These are phyloP conservation scores for Syrista parreyssii DNA, from an alignment of 2,888 invertebrate species.

Conservation along the genomic window DNA sequence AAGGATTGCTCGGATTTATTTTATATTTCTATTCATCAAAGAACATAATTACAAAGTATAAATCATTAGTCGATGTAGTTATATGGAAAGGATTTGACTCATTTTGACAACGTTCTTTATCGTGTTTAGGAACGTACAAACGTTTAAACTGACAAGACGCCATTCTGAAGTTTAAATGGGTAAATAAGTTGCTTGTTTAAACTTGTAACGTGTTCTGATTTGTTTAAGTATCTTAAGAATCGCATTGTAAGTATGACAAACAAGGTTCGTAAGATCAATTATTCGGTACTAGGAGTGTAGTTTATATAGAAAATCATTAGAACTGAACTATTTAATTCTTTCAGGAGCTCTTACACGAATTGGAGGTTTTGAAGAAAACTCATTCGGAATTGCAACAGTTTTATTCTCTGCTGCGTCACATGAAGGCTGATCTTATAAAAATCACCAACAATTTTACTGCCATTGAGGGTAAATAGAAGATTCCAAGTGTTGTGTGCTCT, in stretches of 20 bases:
- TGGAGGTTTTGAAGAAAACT: conserved; percentile 32
- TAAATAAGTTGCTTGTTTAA: background rate
- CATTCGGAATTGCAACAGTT: conserved; percentile 36
- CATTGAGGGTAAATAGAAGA: conserved; percentile 13
- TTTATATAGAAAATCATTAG: background rate
- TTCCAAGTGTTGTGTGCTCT: background rate
- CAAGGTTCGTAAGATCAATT: background rate
- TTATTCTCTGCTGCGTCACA: conserved; percentile 32
- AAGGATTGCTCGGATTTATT: background rate
- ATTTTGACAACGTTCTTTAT: background rate
- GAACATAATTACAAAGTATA: background rate
- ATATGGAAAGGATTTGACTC: background rate
- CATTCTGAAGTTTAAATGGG: background rate
- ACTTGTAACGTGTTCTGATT: background rate
- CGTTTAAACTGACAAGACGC: background rate
- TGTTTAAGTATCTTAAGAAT: background rate
- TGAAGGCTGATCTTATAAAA: conserved; percentile 42
- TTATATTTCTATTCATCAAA: background rate
- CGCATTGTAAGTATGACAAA: background rate
- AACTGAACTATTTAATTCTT: conserved; percentile 7
- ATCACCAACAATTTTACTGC: conserved; percentile 27
- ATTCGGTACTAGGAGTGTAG: background rate
- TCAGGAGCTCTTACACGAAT: conserved; percentile 23
- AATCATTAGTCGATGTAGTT: background rate
- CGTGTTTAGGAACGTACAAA: background rate